Evolutionary conservation across 2,113 vertebrate species (phyloP), one percentile per base, ranked within the genome.

Genomic region (Dascyllus trimaculatus): DNA sequence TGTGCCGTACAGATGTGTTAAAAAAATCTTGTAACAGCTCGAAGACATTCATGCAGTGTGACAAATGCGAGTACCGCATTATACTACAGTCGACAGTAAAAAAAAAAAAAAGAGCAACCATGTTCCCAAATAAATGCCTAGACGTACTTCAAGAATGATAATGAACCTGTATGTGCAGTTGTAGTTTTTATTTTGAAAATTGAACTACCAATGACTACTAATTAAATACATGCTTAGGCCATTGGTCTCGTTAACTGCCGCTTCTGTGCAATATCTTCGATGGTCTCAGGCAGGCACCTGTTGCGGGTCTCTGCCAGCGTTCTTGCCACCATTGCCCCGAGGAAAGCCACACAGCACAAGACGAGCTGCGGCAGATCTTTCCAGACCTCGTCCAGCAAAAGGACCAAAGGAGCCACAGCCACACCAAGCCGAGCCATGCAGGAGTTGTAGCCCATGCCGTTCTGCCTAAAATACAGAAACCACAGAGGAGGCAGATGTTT

Each of bases 381-480:
- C 96, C 96, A 96, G 21, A 95, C 58, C 13, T 93, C 94, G 0
- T 96, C 95, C 78, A 96, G 84, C 62, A 96, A 81, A 38, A 92
- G 87, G 10, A 93, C 92, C 82, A 96, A n/a, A 11, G 96, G 96
- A 45, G 95, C 89, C 79, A 95, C 49, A 5, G 96, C 94, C 3
- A 94, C 95, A 1, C 95, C 96, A 4, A 96, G 25, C 2, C 95
- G 94, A 78, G 84, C 95, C 83, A 96, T 80, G 67, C 94, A 94
- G 13, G 95, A 92, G 76, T 92, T 93, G 69, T 91, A 94, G 43
- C 96, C 96, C 84, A 96, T 80, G 5, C 95, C 95, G 0, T 94
- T 96, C 83, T 96, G 96, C 80, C 96, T 97, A 73, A 11, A 68
- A 32, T 29, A 56, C 15, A 25, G n/a, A 4, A 25, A 66, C 32